Conservation (phyloP, 2,888 invertebrate genomes). For the Mesorhabditis spiculigera region DNA sequence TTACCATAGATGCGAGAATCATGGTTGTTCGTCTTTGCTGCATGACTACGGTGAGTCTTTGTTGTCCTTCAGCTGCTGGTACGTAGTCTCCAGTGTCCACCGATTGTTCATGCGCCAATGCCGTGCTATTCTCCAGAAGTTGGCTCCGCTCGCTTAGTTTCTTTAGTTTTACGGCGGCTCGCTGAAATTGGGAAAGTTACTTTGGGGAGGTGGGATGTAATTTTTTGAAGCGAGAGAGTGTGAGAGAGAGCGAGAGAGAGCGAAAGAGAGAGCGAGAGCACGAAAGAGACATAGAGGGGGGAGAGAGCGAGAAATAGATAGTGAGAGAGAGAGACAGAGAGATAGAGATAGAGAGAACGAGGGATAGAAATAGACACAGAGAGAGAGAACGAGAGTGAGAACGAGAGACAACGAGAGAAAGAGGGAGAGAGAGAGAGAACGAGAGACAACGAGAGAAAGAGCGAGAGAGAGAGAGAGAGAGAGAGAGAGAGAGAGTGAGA, state of each 20-base stretch:
- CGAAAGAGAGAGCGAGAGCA: not conserved
- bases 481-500: too few relatives aligned
- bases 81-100: not conserved
- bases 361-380: too few relatives aligned
- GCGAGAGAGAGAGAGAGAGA: too few relatives aligned
- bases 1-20: slow-evolving; percentile 40
- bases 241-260: not conserved
- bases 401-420: too few relatives aligned
- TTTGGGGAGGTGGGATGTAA: not conserved
- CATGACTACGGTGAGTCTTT: slow-evolving; percentile 29
- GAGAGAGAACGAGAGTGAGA: too few relatives aligned
- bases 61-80: slow-evolving; percentile 19
- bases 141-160: slow-evolving; percentile 50
- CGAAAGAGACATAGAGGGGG: too few relatives aligned
- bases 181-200: slow-evolving; percentile 8
- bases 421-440: too few relatives aligned
- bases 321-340: too few relatives aligned
- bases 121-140: slow-evolving; percentile 35
- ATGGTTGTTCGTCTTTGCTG: slow-evolving; percentile 42
- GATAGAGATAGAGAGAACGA: too few relatives aligned
- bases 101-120: slow-evolving; percentile 8
- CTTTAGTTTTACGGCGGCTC: slow-evolving; percentile 46
- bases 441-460: too few relatives aligned
- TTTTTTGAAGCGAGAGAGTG: not conserved
- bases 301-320: too few relatives aligned